Percentiles rank a stretch among this genome's conserved stretches.
These are phyloP conservation scores for Cantharis flavilabris DNA, from an alignment of 2,888 invertebrate species.

Conservation along the genomic window DNA sequence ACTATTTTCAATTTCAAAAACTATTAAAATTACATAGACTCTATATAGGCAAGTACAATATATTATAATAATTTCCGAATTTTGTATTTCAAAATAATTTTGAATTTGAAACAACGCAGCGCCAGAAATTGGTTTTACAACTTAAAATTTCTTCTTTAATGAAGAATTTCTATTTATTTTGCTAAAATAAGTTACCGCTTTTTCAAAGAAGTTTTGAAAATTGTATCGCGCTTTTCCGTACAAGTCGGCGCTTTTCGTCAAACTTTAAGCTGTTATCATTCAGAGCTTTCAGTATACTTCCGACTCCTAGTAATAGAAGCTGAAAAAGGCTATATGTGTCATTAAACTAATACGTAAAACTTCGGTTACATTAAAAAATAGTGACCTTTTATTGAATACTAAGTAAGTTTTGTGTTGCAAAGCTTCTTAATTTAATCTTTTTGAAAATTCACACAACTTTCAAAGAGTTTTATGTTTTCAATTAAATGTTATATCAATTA, in stretches of 20 bases:
- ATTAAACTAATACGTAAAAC: background rate
- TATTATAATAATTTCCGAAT: background rate
- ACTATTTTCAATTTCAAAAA: background rate
- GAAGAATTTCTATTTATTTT: background rate
- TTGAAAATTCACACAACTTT: background rate
- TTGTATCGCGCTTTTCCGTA: constrained; percentile 19
- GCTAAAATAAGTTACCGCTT: background rate
- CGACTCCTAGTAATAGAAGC: constrained; percentile 21
- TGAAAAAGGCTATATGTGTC: constrained; percentile 6
- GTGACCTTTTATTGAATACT: background rate
- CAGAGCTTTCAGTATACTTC: constrained; percentile 27
- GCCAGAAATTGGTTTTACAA: background rate
- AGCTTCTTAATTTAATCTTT: background rate
- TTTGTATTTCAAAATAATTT: background rate
- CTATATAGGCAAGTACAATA: no score
- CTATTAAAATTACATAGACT: background rate
- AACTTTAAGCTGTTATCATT: constrained; percentile 29
- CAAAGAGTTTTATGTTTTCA: background rate
- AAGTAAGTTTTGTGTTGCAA: background rate
- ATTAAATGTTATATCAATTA: background rate
- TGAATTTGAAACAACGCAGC: background rate
- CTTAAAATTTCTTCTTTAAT: background rate
- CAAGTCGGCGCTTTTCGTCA: constrained; percentile 4
- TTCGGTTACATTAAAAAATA: background rate
- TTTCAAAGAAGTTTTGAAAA: background rate